Evolutionary conservation across 2,113 vertebrate genomes (phyloP).

Genomic region (Podilymbus podiceps): DNA sequence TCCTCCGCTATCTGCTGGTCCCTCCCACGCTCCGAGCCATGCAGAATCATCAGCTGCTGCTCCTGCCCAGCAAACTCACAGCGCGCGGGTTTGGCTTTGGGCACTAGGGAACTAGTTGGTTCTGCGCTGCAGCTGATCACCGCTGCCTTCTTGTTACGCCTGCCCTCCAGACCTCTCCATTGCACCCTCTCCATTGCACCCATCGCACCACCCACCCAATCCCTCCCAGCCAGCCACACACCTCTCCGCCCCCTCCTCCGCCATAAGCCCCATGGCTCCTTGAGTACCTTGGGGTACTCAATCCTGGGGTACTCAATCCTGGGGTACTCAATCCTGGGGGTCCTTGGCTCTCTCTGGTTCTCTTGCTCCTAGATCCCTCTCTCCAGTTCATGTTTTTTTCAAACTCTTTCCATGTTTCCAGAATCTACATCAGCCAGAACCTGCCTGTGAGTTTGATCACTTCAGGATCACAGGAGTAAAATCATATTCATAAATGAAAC

Average conservation of each 20-base stretch:
- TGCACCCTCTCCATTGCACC: not conserved
- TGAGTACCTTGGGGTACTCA: fast-evolving
- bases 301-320: too few relatives aligned
- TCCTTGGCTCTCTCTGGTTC: not conserved
- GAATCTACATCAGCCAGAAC: not conserved
- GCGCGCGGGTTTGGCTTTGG: not conserved
- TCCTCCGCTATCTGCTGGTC: not conserved
- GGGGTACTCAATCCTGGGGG: too few relatives aligned
- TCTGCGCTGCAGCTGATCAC: not conserved
- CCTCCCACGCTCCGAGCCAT: not conserved
- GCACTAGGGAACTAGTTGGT: not conserved
- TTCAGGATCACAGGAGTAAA: not conserved
- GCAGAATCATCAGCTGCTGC: not conserved
- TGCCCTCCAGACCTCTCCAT: not conserved
- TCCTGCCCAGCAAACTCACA: not conserved
- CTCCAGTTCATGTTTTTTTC: not conserved
- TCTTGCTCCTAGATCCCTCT: not conserved
- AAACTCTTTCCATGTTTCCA: not conserved
- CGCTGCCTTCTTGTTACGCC: not conserved
- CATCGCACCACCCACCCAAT: too few relatives aligned
- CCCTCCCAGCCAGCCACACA: not conserved
- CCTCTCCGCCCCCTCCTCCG: not conserved
- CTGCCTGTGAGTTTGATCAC: not conserved
- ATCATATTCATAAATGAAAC: fast-evolving
- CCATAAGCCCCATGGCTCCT: not conserved